Evolutionary conservation across 2,113 vertebrate genomes (phyloP), one percentile per base, ranked within the genome.

Genomic region (Miniopterus natalensis): DNA sequence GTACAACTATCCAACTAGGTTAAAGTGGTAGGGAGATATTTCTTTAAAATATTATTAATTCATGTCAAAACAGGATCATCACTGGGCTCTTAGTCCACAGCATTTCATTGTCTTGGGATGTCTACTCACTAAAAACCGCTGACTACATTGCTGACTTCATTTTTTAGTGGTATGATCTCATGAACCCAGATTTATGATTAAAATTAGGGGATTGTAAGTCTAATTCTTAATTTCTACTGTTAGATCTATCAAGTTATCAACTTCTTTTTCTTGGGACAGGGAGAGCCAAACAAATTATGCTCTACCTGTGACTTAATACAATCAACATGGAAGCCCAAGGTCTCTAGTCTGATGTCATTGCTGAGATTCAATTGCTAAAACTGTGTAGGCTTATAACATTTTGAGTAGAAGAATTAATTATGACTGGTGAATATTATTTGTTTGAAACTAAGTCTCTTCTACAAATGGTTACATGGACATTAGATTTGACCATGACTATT

Each of bases 151-250:
- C 27, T 84, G 63, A 83, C 40, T 75, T 96, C 13, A 80, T 71
- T 79, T 88, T 90, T 94, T 40, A 79, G 20, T 55, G 55, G 8
- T 63, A 66, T 80, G n/a, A 73, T 94, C 55, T 85, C 85, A 65
- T 57, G 49, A 95, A 55, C 42, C 8, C 25, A 71, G 12, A 59
- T 66, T 95, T 74, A 47, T 96, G 36, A 84, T 63, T 88, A 68
- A 66, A 91, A 86, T 79, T 68, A 66, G 20, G n/a, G 14, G 2
- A 1, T 47, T 90, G 45, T 31, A 51, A 95, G 42, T 90, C 25
- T 94, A 59, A 88, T 90, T 88, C 27, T 95, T 92, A 92, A 80
- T 90, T 84, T 94, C 47, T 93, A 63, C 25, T 74, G 7, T 90
- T 92, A 70, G 36, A 25, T 23, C 17, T 75, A 59, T 49, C 77